These are phyloP conservation scores for Himalopsyche tibetana DNA, from an alignment of 2,888 invertebrate species.

Conservation along the genomic window DNA sequence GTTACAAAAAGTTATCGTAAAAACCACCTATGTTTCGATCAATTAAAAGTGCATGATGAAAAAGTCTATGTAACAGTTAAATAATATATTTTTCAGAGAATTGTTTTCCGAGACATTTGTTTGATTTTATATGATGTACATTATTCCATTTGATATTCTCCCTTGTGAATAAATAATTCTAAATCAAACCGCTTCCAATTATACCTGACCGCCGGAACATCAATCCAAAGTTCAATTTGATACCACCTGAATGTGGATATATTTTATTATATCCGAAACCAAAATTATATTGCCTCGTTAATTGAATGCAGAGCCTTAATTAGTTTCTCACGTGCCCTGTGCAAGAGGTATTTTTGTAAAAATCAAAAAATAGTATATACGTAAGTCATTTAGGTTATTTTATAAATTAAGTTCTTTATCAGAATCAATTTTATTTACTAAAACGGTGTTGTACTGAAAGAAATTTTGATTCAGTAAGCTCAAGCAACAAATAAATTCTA, in stretches of 20 bases:
- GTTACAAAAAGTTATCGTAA: too few species aligned
- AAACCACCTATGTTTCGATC: too few species aligned
- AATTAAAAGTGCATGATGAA: too few species aligned
- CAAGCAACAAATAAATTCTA: too few species aligned
- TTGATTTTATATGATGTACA: neutral
- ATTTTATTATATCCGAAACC: neutral
- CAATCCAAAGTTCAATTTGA: neutral
- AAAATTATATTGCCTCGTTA: slow-evolving; percentile 2
- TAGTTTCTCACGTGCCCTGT: too few species aligned
- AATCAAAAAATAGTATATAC: too few species aligned
- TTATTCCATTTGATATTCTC: neutral
- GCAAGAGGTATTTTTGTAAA: too few species aligned
- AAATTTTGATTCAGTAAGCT: too few species aligned
- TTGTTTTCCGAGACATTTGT: neutral
- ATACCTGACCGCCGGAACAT: slow-evolving; percentile 19
- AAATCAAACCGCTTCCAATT: slow-evolving; percentile 11
- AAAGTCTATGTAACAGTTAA: neutral
- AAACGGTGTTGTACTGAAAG: too few species aligned
- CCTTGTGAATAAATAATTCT: slow-evolving; percentile 17
- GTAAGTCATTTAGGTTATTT: too few species aligned
- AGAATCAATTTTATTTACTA: too few species aligned
- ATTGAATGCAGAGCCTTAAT: neutral
- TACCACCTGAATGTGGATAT: neutral
- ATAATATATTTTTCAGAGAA: neutral
- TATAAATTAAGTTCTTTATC: too few species aligned